These are phyloP conservation scores for Nomada hirtipes DNA, from an alignment of 2,888 invertebrate genomes.

Conservation along the genomic window DNA sequence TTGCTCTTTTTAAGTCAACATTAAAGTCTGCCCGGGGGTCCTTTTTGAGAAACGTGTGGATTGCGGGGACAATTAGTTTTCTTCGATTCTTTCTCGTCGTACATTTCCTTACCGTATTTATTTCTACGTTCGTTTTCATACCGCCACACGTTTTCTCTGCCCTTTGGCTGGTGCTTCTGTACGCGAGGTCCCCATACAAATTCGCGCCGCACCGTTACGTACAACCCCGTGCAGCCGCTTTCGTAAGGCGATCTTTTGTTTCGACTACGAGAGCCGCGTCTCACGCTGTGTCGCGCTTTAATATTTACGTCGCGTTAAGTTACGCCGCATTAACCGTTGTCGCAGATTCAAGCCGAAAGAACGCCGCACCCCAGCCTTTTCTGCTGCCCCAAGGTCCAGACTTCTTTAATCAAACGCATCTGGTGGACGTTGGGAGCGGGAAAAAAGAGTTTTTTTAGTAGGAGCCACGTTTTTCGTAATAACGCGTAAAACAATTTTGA, in stretches of 20 bases:
- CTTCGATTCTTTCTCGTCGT: neutral
- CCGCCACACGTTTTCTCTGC: no score
- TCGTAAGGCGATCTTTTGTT: conserved; percentile 66
- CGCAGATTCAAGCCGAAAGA: conserved; percentile 41
- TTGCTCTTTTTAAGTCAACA: neutral
- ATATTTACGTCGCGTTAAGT: conserved; percentile 70
- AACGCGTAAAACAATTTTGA: no score
- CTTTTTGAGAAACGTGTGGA: neutral
- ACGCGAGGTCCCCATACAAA: conserved; percentile 35
- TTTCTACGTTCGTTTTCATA: conserved; percentile 6
- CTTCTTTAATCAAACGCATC: conserved; percentile 28
- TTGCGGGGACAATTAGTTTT: no score
- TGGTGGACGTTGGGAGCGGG: neutral
- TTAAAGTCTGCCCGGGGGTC: neutral
- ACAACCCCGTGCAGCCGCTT: conserved; percentile 6
- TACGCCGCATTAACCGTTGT: conserved; percentile 67
- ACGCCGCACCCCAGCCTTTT: conserved; percentile 33
- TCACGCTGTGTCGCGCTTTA: conserved; percentile 55
- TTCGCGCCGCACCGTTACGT: conserved; percentile 38
- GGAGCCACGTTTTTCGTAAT: no score
- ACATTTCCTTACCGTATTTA: no score
- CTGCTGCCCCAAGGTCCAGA: neutral
- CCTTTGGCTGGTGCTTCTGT: conserved; percentile 3
- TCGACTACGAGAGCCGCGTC: conserved; percentile 44
- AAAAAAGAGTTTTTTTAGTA: neutral